phyloP scores from a whole-genome alignment of 2,888 invertebrate species.

The Biston stratarius region DNA sequence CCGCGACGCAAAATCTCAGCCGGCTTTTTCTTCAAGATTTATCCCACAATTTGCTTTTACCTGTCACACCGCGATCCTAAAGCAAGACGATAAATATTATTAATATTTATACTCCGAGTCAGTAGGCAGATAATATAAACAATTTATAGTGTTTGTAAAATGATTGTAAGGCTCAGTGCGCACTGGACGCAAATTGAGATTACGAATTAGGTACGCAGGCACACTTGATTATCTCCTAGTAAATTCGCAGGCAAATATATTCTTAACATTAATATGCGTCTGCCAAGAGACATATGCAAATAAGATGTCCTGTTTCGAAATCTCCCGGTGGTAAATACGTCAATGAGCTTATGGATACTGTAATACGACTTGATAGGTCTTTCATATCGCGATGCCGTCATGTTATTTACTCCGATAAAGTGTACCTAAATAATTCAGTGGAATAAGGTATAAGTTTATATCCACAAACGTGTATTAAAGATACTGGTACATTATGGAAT shows the following conservation, averaged over 20 bases:
- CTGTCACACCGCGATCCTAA: constrained; percentile 22
- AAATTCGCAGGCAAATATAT: constrained; percentile 19
- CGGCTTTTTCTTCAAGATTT: constrained; percentile 16
- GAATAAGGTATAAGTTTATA: background rate
- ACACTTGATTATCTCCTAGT: constrained; percentile 58
- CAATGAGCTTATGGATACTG: constrained; percentile 9
- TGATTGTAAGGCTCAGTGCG: constrained; percentile 45
- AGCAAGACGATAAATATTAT: constrained; percentile 36
- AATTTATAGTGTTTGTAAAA: constrained; percentile 43
- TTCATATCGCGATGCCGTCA: background rate
- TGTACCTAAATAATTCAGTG: background rate
- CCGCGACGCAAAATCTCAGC: background rate
- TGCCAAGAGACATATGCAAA: constrained; percentile 30
- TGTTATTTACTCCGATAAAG: background rate
- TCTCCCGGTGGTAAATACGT: constrained; percentile 15
- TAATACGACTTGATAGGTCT: constrained; percentile 1
- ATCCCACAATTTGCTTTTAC: constrained; percentile 29
- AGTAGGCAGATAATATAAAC: constrained; percentile 39
- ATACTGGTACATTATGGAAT: background rate
- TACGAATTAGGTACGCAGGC: constrained; percentile 48
- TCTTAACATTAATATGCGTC: constrained; percentile 19
- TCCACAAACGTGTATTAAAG: background rate
- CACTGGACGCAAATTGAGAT: constrained; percentile 58
- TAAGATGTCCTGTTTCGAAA: constrained; percentile 20
- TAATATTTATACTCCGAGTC: constrained; percentile 37